Conservation (phyloP, 2,888 invertebrate genomes). For the Lordiphosa andalusiaca region DNA sequence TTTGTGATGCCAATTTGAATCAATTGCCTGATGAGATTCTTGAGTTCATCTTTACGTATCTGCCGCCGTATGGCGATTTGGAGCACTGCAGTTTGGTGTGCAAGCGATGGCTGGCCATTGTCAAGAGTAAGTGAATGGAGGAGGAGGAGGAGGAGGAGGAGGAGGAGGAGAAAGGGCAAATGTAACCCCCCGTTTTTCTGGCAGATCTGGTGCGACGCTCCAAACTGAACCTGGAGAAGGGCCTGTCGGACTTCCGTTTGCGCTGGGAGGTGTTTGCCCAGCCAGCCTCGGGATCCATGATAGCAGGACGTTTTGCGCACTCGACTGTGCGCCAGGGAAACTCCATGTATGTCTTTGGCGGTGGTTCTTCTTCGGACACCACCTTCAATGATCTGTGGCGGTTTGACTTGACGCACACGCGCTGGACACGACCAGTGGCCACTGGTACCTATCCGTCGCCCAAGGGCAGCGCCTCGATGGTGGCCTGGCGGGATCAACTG, state of each 20-base stretch:
- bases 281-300: constrained; percentile 82
- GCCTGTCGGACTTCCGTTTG: constrained; percentile 88
- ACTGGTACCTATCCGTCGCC: constrained; percentile 93
- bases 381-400: constrained; percentile 98
- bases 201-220: constrained; percentile 90
- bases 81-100: constrained; percentile 92
- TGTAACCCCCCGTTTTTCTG: constrained; percentile 46
- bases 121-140: constrained; percentile 85
- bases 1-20: constrained; percentile 79
- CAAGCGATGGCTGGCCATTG: constrained; percentile 91
- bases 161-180: background rate
- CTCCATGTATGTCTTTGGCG: constrained; percentile 97
- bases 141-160: too few relatives aligned
- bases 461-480: constrained; percentile 96
- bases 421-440: constrained; percentile 91
- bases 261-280: constrained; percentile 85
- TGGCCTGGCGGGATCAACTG: constrained; percentile 90
- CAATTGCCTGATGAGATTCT: constrained; percentile 95
- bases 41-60: constrained; percentile 92
- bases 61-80: constrained; percentile 95
- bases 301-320: constrained; percentile 95
- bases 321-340: constrained; percentile 91
- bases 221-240: constrained; percentile 87
- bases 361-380: constrained; percentile 95
- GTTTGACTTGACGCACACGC: constrained; percentile 91